Evolutionary conservation across 2,888 invertebrate genomes (phyloP).

Genomic region (Agrypnus murinus): DNA sequence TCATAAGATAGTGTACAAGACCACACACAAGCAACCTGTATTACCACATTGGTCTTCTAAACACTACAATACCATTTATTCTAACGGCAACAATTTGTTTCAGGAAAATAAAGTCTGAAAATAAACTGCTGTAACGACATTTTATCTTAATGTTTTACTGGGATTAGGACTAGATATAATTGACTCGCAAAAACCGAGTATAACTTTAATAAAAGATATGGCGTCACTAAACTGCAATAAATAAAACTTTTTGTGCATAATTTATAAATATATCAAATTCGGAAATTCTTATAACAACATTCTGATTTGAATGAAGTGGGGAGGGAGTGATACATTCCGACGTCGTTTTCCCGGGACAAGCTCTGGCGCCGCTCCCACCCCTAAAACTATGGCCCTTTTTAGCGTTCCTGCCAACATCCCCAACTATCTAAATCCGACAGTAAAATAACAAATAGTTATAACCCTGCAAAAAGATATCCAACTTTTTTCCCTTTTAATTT

Average conservation of each 20-base stretch:
- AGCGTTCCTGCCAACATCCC: conserved; percentile 54
- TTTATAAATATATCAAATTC: conserved; percentile 26
- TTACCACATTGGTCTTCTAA: no score
- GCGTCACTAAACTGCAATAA: conserved; percentile 5
- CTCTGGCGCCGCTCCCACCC: conserved; percentile 64
- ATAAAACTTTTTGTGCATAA: no score
- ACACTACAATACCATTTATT: no score
- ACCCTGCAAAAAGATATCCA: conserved; percentile 63
- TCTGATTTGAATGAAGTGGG: conserved; percentile 40
- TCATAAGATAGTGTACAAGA: no score
- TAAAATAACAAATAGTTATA: conserved; percentile 70
- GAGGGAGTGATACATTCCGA: conserved; percentile 61
- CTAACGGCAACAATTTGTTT: no score
- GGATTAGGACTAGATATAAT: no score
- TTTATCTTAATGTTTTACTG: no score
- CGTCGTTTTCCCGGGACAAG: conserved; percentile 64
- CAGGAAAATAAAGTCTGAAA: no score
- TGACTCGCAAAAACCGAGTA: no score
- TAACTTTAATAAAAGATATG: no score
- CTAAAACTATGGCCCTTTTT: conserved; percentile 48
- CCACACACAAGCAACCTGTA: no score
- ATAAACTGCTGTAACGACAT: no score
- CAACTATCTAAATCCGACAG: conserved; percentile 61
- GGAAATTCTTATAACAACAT: conserved; percentile 40
- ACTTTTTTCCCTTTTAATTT: conserved; percentile 54